These are phyloP conservation scores for Trissonchulus latispiculum DNA, from an alignment of 2,888 invertebrate genomes.

Conservation along the genomic window DNA sequence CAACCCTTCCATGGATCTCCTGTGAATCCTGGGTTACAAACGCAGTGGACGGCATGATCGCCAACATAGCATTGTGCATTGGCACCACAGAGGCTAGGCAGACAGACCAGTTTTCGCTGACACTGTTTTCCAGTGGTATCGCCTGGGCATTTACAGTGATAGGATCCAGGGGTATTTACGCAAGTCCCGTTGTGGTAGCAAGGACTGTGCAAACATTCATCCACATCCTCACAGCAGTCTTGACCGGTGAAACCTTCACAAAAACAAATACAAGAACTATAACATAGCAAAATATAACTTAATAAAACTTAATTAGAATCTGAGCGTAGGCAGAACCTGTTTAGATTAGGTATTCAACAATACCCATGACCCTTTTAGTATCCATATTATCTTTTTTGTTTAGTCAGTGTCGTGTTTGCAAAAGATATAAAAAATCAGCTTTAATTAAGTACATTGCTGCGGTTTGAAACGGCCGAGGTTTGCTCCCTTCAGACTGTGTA, in stretches of 20 bases:
- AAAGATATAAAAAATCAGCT: too few relatives aligned
- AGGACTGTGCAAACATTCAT: background rate
- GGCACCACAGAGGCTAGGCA: slow-evolving; percentile 28
- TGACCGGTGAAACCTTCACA: background rate
- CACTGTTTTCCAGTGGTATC: slow-evolving; percentile 65
- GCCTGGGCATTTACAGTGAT: slow-evolving; percentile 35
- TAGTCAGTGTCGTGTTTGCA: too few relatives aligned
- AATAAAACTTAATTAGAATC: too few relatives aligned
- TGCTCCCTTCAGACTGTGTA: too few relatives aligned
- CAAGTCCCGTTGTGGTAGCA: background rate
- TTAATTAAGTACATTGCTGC: too few relatives aligned
- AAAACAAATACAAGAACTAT: too few relatives aligned
- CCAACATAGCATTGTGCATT: slow-evolving; percentile 32
- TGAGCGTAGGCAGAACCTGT: too few relatives aligned
- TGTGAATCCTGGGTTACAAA: slow-evolving; percentile 32
- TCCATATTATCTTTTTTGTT: too few relatives aligned
- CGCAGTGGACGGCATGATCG: slow-evolving; percentile 33
- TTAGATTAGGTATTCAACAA: too few relatives aligned
- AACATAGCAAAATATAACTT: too few relatives aligned
- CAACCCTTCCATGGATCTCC: slow-evolving; percentile 25
- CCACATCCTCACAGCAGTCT: background rate
- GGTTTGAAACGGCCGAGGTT: too few relatives aligned
- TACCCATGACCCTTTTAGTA: too few relatives aligned
- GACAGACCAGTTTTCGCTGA: slow-evolving; percentile 42
- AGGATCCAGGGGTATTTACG: background rate